These are phyloP conservation scores for Polypterus senegalus DNA, from an alignment of 2,113 vertebrate genomes.

Conservation along the genomic window DNA sequence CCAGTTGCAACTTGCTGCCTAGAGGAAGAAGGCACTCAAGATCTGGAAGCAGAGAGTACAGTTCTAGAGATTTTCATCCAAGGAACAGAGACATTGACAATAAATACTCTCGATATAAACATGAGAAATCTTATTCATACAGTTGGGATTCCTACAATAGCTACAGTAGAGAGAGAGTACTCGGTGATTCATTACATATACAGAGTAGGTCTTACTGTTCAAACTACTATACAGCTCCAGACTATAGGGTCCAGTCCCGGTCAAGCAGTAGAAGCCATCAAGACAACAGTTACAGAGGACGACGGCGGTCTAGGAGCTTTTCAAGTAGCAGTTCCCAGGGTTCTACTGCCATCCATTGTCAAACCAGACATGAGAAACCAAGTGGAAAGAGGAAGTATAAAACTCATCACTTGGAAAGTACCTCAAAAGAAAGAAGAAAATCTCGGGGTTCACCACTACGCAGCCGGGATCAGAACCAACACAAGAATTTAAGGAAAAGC, in stretches of 20 bases:
- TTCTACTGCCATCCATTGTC: conserved; percentile 38
- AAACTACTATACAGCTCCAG: conserved; percentile 46
- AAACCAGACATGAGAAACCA: conserved; percentile 57
- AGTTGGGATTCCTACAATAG: conserved; percentile 51
- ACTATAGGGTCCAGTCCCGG: conserved; percentile 41
- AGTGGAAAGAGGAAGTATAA: conserved; percentile 85
- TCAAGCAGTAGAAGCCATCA: conserved; percentile 37
- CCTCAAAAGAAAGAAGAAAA: conserved; percentile 19
- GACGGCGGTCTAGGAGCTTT: conserved; percentile 49
- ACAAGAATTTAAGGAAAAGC: conserved; percentile 51
- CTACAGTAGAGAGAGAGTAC: conserved; percentile 47
- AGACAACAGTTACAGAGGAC: conserved; percentile 47
- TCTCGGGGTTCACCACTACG: conserved; percentile 14
- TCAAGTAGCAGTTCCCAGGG: conserved; percentile 58
- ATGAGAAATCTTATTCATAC: conserved; percentile 31
- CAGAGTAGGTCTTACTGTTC: conserved; percentile 46
- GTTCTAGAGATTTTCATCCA: conserved; percentile 30
- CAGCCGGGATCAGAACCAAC: conserved; percentile 38
- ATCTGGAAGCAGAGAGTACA: conserved; percentile 47
- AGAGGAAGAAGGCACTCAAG: conserved; percentile 44
- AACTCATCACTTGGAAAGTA: conserved; percentile 67
- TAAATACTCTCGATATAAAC: conserved; percentile 42
- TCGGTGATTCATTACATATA: conserved; percentile 43
- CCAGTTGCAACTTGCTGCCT: conserved; percentile 40
- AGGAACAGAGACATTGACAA: conserved; percentile 47